Base-by-base conservation (phyloP, 2,888 invertebrate species). In the Pelosia muscerda region DNA sequence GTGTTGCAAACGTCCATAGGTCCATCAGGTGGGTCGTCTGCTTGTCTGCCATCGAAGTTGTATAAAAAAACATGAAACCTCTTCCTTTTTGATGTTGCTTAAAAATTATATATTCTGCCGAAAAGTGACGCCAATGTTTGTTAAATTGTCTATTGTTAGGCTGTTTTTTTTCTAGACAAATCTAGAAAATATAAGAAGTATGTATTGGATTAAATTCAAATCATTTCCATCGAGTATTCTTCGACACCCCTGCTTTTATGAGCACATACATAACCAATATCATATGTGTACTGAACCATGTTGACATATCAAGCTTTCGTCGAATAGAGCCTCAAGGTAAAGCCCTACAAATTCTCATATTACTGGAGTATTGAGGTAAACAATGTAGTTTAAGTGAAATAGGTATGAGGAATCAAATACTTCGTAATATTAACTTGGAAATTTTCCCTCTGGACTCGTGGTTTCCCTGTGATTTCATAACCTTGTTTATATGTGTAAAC, bases 281-380 rank as follows among this genome's bases (percentile, higher is more conserved):
- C 71, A 49, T 73, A 66, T 76, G 66, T 76, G 73, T 74, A 78
- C 67, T 78, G 74, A 71, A 65, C 72, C 64, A 74, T 72, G 71
- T 62, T 76, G 67, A 79, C 69, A 78, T 63, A 65, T 69, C 66
- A 69, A 70, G 68, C 76, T 68, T 65, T 75, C 66, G 68, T 66
- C 60, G 66, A 60, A 63, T 76, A 71, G 68, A 72, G 69, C 49
- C 49, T 55, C 67, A 59, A 57, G 34, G 71, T 64, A 68, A 63
- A 38, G 38, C 57, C 26, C 65, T 63, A 64, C 77, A 73, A 81
- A 71, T 81, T 81, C 77, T 73, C 69, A 60, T 69, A 63, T 49
- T 60, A 62, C 60, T 49, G 56, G 68, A 64, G 60, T 72, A 63
- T 66, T 75, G 66, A 75, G 69, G 75, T 74, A 71, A 69, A 60